phyloP scores from a whole-genome alignment of 2,888 invertebrate species.

The Parelbella ahira region DNA sequence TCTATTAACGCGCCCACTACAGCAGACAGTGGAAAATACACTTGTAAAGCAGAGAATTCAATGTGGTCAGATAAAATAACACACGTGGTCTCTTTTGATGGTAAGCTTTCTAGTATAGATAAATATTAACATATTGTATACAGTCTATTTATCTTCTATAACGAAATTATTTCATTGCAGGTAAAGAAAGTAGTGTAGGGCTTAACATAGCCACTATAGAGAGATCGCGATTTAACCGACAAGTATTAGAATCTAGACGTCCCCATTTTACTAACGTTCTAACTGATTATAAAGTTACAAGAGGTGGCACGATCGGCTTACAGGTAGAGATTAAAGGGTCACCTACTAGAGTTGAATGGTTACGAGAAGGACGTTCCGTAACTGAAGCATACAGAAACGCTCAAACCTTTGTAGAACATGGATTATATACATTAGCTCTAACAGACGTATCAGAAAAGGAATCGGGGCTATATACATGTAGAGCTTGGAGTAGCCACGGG shows the following conservation, averaged over 20 bases:
- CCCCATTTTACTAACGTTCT: constrained; percentile 86
- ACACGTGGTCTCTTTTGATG: constrained; percentile 85
- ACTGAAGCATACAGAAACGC: constrained; percentile 82
- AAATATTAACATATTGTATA: neutral
- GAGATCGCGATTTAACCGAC: constrained; percentile 52
- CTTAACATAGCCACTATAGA: constrained; percentile 57
- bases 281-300: constrained; percentile 85
- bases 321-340: constrained; percentile 89
- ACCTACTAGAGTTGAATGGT: constrained; percentile 88
- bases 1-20: constrained; percentile 83
- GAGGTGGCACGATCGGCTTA: constrained; percentile 89
- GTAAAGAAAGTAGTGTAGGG: constrained; percentile 49
- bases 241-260: constrained; percentile 73
- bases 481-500: constrained; percentile 87
- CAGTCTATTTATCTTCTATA: too few relatives aligned
- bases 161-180: constrained; percentile 38
- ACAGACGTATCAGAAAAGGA: constrained; percentile 86
- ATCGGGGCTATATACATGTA: constrained; percentile 88
- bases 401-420: constrained; percentile 83
- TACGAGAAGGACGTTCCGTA: constrained; percentile 82
- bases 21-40: constrained; percentile 87
- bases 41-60: constrained; percentile 87
- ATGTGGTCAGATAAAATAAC: constrained; percentile 87
- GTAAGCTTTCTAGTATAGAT: constrained; percentile 51
- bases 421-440: constrained; percentile 87